phyloP scores from a whole-genome alignment of 2,797 vertebrate genomes.

The Bradypodion pumilum region DNA sequence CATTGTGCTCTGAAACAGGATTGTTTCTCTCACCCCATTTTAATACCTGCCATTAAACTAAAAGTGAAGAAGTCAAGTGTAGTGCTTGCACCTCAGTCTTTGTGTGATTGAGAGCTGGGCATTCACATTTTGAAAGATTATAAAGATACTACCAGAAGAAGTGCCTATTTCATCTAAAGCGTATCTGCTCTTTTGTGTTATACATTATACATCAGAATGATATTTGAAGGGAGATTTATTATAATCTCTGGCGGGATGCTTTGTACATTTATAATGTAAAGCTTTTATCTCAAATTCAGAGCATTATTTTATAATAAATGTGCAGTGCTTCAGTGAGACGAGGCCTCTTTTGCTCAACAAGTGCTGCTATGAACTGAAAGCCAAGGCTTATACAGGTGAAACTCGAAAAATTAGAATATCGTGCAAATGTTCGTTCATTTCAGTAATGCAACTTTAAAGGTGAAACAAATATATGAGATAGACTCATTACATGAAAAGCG shows the following conservation, averaged over 20 bases:
- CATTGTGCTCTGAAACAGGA: constrained; percentile 43
- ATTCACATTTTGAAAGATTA: constrained; percentile 55
- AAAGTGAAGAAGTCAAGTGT: constrained; percentile 52
- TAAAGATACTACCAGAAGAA: constrained; percentile 40
- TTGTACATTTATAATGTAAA: constrained; percentile 76
- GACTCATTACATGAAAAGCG: too few relatives aligned
- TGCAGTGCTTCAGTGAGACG: constrained; percentile 56
- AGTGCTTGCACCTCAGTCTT: constrained; percentile 44
- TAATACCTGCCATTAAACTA: constrained; percentile 41
- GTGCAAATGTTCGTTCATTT: too few relatives aligned
- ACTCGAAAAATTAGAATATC: too few relatives aligned
- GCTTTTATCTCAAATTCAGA: constrained; percentile 75
- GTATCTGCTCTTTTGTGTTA: constrained; percentile 67
- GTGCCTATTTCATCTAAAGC: constrained; percentile 63
- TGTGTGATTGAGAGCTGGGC: constrained; percentile 43
- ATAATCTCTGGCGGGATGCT: constrained; percentile 66
- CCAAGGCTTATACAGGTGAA: constrained; percentile 8
- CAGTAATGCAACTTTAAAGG: too few relatives aligned
- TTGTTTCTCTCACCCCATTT: constrained; percentile 14
- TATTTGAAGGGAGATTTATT: constrained; percentile 74
- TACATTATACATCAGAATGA: constrained; percentile 73
- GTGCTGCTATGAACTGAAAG: constrained; percentile 38
- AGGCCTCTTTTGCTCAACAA: constrained; percentile 54
- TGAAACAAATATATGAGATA: too few relatives aligned
- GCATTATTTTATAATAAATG: constrained; percentile 71